Evolutionary conservation across 2,113 vertebrate genomes (phyloP).

Genomic region (Eurystomus gularis): DNA sequence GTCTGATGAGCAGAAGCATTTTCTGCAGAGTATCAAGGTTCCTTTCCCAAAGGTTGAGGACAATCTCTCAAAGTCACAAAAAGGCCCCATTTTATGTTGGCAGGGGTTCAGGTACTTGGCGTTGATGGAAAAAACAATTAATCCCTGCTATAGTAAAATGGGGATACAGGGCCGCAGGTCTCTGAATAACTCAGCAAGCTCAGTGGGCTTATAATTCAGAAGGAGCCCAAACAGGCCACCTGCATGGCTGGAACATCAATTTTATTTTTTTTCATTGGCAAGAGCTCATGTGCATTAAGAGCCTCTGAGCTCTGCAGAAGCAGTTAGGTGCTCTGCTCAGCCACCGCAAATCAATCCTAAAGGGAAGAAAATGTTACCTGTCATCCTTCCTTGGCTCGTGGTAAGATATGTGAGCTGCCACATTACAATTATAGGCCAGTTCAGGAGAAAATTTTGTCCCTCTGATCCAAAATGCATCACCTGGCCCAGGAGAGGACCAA

Average conservation of each 20-base stretch:
- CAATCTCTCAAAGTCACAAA: neutral
- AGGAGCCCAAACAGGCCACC: neutral
- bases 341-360: neutral
- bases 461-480: neutral
- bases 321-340: neutral
- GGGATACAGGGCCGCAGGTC: neutral
- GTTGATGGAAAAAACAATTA: neutral
- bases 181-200: neutral
- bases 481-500: neutral
- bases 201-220: neutral
- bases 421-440: neutral
- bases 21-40: neutral
- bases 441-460: neutral
- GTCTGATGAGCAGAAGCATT: neutral
- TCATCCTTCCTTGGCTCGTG: neutral
- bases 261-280: neutral
- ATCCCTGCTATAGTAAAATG: neutral
- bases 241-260: neutral
- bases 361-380: neutral
- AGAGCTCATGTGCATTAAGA: neutral
- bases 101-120: neutral
- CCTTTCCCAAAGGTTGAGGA: neutral
- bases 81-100: neutral
- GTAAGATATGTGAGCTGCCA: neutral
- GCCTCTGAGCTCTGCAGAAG: conserved; percentile 6